phyloP scores from a whole-genome alignment of 1,140 invertebrate genomes.

The Drosophila persimilis region DNA sequence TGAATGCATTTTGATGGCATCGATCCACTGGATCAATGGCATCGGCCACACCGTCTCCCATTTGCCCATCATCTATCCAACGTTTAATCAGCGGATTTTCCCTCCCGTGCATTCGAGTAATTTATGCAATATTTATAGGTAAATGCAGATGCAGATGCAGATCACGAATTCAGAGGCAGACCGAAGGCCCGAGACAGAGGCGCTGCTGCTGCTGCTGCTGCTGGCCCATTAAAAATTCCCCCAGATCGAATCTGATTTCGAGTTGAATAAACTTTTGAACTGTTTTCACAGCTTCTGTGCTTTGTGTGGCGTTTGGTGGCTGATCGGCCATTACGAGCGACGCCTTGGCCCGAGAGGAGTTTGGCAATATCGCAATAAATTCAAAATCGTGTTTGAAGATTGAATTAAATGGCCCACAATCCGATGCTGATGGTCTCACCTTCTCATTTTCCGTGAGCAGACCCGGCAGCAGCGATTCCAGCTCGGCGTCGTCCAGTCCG shows the following conservation, averaged over 20 bases:
- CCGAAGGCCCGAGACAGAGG: background rate
- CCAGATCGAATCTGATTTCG: background rate
- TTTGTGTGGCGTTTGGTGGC: conserved; percentile 14
- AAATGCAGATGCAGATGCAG: conserved; percentile 24
- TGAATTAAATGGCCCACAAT: conserved; percentile 55
- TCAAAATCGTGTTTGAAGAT: conserved; percentile 39
- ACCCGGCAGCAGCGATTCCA: conserved; percentile 50
- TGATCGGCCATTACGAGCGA: conserved; percentile 31
- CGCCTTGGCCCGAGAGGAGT: conserved; percentile 23
- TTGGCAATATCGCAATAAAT: conserved; percentile 45
- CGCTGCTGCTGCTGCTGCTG: background rate
- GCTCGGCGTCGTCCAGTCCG: conserved; percentile 30
- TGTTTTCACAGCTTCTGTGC: conserved; percentile 47
- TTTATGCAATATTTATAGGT: conserved; percentile 54
- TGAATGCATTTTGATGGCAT: conserved; percentile 51
- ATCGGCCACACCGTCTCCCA: conserved; percentile 45
- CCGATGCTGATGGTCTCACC: conserved; percentile 50
- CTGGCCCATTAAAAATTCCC: conserved; percentile 22
- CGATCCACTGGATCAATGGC: conserved; percentile 42
- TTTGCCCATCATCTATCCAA: conserved; percentile 31
- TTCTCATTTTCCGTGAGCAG: conserved; percentile 70
- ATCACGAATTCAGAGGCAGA: conserved; percentile 29
- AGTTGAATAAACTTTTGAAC: conserved; percentile 58
- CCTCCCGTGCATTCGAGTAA: conserved; percentile 26
- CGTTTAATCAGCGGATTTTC: conserved; percentile 55